Percentiles rank a stretch among this genome's conserved stretches.
These are phyloP conservation scores for Muscidifurax raptorellus DNA, from an alignment of 1,140 invertebrate species.

Conservation along the genomic window DNA sequence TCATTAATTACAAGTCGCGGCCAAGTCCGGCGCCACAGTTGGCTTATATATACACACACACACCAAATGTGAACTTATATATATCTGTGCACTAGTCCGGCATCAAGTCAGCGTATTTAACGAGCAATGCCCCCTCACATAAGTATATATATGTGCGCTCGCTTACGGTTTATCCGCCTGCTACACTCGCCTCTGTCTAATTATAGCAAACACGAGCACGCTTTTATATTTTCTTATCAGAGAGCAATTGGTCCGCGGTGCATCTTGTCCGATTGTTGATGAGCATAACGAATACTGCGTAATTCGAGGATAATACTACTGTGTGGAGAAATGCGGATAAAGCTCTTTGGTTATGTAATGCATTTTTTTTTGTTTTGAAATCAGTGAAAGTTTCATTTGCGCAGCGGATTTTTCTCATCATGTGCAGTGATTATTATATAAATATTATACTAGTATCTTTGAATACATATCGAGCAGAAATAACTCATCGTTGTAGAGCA, in stretches of 20 bases:
- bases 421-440: no score
- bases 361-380: no score
- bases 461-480: no score
- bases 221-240: conserved; percentile 8
- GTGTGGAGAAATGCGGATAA: no score
- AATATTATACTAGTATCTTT: no score
- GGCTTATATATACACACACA: not conserved
- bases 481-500: no score
- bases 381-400: no score
- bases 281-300: not conserved
- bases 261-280: no score
- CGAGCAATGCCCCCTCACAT: conserved; percentile 1
- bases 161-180: not conserved
- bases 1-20: not conserved
- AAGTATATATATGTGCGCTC: no score
- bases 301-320: no score
- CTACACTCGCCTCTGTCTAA: conserved; percentile 15
- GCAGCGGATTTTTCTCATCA: no score
- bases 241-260: not conserved
- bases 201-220: not conserved
- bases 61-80: not conserved
- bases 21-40: not conserved
- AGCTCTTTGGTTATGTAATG: no score
- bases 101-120: not conserved
- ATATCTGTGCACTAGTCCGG: not conserved